Evolutionary conservation across 2,888 invertebrate species (phyloP).

Genomic region (Asteroscopus sphinx): DNA sequence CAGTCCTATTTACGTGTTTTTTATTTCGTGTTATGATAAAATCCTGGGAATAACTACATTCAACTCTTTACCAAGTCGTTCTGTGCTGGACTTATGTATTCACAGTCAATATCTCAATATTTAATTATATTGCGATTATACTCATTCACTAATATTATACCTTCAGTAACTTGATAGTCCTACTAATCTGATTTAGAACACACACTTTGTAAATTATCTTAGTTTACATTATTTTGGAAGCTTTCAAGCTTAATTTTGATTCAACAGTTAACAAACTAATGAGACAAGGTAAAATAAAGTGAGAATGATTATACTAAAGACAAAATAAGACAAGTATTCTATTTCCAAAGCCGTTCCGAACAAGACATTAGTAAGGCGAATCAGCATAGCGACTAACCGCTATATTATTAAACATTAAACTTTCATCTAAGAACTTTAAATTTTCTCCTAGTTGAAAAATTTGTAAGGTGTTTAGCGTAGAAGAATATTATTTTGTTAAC

Average conservation of each 20-base stretch:
- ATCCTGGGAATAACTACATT: slow-evolving; percentile 50
- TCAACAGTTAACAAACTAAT: slow-evolving; percentile 42
- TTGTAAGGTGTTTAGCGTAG: slow-evolving; percentile 87
- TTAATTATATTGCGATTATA: slow-evolving; percentile 35
- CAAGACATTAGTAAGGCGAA: slow-evolving; percentile 75
- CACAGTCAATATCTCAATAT: slow-evolving; percentile 41
- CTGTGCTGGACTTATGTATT: slow-evolving; percentile 34
- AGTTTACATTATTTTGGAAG: slow-evolving; percentile 46
- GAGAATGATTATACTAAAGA: slow-evolving; percentile 37
- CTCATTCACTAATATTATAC: slow-evolving; percentile 29
- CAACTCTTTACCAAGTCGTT: slow-evolving; percentile 41
- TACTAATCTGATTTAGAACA: slow-evolving; percentile 40
- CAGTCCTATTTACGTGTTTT: slow-evolving; percentile 59
- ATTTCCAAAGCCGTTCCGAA: slow-evolving; percentile 71
- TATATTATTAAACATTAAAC: slow-evolving; percentile 70
- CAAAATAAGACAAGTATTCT: slow-evolving; percentile 46
- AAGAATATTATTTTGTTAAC: slow-evolving; percentile 87
- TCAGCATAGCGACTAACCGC: slow-evolving; percentile 76
- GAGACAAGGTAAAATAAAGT: slow-evolving; percentile 38
- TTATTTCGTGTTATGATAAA: slow-evolving; percentile 46
- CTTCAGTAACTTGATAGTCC: slow-evolving; percentile 25
- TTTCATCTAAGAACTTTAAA: slow-evolving; percentile 81
- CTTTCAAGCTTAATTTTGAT: slow-evolving; percentile 50
- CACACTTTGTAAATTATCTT: slow-evolving; percentile 38
- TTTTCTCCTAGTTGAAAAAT: slow-evolving; percentile 78